Base-by-base conservation (phyloP, 2,888 invertebrate genomes). In the Seira sanloemensis region DNA sequence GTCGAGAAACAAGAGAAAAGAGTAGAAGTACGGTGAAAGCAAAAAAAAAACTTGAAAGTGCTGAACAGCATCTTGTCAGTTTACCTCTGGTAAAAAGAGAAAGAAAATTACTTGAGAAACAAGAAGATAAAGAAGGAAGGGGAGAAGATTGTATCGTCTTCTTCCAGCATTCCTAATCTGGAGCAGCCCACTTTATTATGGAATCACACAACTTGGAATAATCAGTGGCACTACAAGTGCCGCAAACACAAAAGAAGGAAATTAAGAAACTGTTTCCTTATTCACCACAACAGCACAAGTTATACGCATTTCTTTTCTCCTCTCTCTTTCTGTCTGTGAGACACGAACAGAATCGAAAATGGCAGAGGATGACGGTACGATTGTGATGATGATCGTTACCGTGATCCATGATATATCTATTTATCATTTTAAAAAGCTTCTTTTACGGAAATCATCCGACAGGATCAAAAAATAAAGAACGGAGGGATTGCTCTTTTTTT, bases 181-280 rank as follows among this genome's bases (percentile, higher is more conserved):
- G 37, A 62, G 4, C 62, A 9, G n/a, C 68, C 74, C 46, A 75
- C 58, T 68, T 74, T 75, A 68, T 80, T 80, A 80, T 80, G 80
- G 75, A 80, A 75, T 25, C 79, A 69, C 75, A 75, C 75, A 69
- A 58, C 54, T 80, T 75, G 72, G 74, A 75, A 80, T 80, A 80
- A 80, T 80, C 80, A 80, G 75, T 67, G 68, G 58, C 23, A 74
- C 73, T 74, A 23, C 68, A 62, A 75, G 16, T 71, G 21, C 54
- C 19, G 66, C 21, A 62, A 25, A 46, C 26, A 2, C 21, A 4
- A 66, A 18, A 71, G 27, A n/a, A 66, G 50, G 65, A 73, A 78
- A 72, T 79, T 79, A 79, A 73, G 37, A 12, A 37, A 12, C n/a
- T n/a, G 12, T 37, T 37, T 37, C 37, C 37, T 37, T 37, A 37